A percentile compares a stretch with the other conserved stretches of the same genome.
phyloP scores from a whole-genome alignment of 2,113 vertebrate species.

The Anolis carolinensis region DNA sequence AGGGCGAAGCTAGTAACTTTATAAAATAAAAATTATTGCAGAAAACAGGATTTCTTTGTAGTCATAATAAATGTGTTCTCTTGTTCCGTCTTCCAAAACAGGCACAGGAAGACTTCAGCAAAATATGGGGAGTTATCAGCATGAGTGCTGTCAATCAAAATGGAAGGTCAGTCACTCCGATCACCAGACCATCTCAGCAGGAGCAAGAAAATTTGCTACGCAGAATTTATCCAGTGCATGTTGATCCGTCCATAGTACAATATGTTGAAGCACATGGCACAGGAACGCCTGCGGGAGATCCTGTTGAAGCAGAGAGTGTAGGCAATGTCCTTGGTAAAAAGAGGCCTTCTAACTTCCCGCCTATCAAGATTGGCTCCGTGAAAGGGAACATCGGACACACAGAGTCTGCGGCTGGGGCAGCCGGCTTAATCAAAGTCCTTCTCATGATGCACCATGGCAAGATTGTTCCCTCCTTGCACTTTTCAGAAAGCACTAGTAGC shows the following conservation, averaged over 20 bases:
- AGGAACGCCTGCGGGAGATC: conserved; percentile 81
- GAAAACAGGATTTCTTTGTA: too few relatives aligned
- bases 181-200: conserved; percentile 79
- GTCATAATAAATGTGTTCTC: too few relatives aligned
- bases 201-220: conserved; percentile 81
- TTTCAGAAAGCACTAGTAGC: conserved; percentile 76
- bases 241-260: conserved; percentile 76
- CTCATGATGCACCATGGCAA: conserved; percentile 87
- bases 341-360: conserved; percentile 54
- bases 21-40: too few relatives aligned
- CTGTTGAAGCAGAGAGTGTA: conserved; percentile 78
- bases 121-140: conserved; percentile 85
- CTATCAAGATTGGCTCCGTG: conserved; percentile 80
- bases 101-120: conserved; percentile 79
- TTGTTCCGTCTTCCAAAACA: conserved; percentile 40
- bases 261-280: conserved; percentile 87
- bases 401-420: conserved; percentile 86
- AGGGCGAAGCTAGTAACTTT: too few relatives aligned
- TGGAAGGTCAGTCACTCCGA: conserved; percentile 74
- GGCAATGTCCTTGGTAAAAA: conserved; percentile 73
- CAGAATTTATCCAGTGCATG: conserved; percentile 73
- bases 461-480: conserved; percentile 86
- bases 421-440: conserved; percentile 88
- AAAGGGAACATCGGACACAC: conserved; percentile 88
- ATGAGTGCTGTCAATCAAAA: conserved; percentile 83